Base-by-base conservation (phyloP, 2,888 invertebrate species). In the Ctena decussata region DNA sequence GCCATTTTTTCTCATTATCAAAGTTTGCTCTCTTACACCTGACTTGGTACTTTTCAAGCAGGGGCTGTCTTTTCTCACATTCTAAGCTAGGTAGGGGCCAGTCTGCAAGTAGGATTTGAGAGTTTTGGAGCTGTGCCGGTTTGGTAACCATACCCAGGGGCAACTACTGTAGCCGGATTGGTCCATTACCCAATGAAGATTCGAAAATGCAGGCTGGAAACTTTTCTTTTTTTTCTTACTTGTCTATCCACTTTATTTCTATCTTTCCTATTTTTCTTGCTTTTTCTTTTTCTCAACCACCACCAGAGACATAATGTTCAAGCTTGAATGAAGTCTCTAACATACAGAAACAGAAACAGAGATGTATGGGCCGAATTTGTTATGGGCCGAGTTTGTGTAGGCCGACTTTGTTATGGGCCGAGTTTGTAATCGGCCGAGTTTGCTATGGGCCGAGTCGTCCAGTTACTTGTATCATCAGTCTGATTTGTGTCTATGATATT, bases 271-370 rank as follows among this genome's bases (percentile, higher is more conserved):
- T 30, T 30, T n/a, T 35, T 35, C 5, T 15, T 18, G 1, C 11
- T 35, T 35, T 35, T 35, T 65, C 35, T 35, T 65, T 65, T 65
- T 35, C 57, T 65, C 21, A 65, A 11, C 65, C 35, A 35, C 65
- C 65, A 65, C 65, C 65, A 65, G 65, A 65, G 65, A 65, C 65
- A 65, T 65, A 65, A 65, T 65, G 65, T 65, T 65, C 35, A 65
- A 35, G 6, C 5, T 3, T 35, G 65, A 65, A 24, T 35, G 65
- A 65, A 35, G 65, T 65, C 65, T 65, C 65, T 65, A 65, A 65
- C 65, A 21, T 2, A 65, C 65, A 65, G 65, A 57, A 8, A 57
- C 27, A 57, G 57, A 41, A 11, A 41, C 41, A 41, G n/a, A n/a
- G n/a, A n/a, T n/a, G n/a, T n/a, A n/a, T n/a, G n/a, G n/a, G n/a